phyloP scores from a whole-genome alignment of 2,113 vertebrate species.

The Carettochelys insculpta region DNA sequence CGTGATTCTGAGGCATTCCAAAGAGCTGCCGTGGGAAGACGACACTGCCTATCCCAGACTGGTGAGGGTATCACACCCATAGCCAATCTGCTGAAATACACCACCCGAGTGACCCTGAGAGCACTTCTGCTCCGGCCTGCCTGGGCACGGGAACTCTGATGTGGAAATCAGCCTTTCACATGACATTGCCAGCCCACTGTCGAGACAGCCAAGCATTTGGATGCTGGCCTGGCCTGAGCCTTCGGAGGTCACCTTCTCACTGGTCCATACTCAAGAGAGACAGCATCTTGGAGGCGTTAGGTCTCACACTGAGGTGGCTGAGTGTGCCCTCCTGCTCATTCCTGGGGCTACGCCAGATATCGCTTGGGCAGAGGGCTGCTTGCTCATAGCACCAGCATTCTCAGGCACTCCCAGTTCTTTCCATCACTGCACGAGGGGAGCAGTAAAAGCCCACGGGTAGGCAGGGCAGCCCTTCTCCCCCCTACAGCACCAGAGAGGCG shows the following conservation, averaged over 20 bases:
- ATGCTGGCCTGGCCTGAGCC: background rate
- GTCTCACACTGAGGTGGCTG: too few relatives aligned
- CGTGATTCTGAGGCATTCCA: background rate
- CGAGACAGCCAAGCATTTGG: background rate
- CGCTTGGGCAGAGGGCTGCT: background rate
- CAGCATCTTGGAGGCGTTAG: background rate
- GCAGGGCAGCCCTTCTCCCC: background rate
- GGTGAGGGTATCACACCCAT: fast-evolving
- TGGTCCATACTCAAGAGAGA: background rate
- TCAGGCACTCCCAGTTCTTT: background rate
- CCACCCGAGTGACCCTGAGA: background rate
- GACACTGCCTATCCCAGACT: background rate
- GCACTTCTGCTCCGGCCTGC: fast-evolving
- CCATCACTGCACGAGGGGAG: background rate
- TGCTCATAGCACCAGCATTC: background rate
- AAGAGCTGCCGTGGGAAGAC: background rate
- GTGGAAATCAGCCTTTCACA: background rate
- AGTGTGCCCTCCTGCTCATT: background rate
- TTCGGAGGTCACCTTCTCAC: background rate
- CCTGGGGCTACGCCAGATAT: constrained; percentile 42
- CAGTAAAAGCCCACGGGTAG: background rate
- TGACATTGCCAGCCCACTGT: background rate
- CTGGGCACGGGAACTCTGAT: fast-evolving
- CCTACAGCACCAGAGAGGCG: background rate
- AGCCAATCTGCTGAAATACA: background rate